Evolutionary conservation across 2,113 vertebrate genomes (phyloP).

Genomic region (Sapajus apella): DNA sequence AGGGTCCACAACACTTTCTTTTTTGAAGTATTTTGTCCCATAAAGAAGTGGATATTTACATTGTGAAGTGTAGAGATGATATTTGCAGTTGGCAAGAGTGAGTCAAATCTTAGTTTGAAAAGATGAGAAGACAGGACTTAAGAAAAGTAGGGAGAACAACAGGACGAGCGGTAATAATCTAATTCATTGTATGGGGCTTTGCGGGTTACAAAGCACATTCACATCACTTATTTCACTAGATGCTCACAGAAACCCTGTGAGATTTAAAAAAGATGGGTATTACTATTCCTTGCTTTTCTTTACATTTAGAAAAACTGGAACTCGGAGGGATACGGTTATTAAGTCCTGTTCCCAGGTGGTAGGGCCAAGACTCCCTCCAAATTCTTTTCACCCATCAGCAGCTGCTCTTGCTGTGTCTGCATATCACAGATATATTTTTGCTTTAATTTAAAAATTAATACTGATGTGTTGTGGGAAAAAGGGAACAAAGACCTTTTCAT

Average conservation of each 20-base stretch:
- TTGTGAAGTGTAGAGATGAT: slow-evolving; percentile 17
- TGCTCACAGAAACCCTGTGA: neutral
- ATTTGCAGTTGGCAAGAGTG: slow-evolving; percentile 37
- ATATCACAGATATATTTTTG: neutral
- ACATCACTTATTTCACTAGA: neutral
- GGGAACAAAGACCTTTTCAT: neutral
- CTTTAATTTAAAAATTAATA: neutral
- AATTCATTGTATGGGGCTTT: neutral
- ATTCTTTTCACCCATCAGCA: neutral
- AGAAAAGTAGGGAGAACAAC: neutral
- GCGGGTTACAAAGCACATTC: neutral
- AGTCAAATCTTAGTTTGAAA: slow-evolving; percentile 22
- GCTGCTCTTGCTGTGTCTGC: neutral
- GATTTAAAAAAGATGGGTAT: neutral
- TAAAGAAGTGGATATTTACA: slow-evolving; percentile 35
- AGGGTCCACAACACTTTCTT: neutral
- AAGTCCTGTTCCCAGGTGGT: neutral
- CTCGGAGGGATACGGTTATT: neutral
- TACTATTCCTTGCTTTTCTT: neutral
- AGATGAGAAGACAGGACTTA: neutral
- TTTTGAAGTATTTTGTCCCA: neutral
- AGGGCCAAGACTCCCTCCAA: neutral
- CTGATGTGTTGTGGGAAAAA: neutral
- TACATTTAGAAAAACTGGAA: neutral
- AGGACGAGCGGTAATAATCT: neutral